These are phyloP conservation scores for Zosterops lateralis DNA, from an alignment of 2,113 vertebrate genomes.

Conservation along the genomic window DNA sequence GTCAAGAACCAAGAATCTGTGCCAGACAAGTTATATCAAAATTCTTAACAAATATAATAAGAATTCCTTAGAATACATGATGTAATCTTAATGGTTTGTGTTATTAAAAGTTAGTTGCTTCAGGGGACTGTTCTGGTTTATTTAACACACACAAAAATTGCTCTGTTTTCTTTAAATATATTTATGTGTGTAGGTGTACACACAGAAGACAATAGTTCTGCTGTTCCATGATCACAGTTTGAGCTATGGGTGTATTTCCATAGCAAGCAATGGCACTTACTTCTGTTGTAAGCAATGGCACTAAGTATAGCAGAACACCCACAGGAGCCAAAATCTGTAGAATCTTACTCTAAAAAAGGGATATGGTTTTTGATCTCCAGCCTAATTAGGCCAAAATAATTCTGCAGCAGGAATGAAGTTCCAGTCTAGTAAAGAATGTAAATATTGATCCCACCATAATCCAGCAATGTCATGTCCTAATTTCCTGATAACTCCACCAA, in stretches of 20 bases:
- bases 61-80: background rate
- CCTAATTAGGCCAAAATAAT: background rate
- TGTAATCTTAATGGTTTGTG: background rate
- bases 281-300: background rate
- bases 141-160: background rate
- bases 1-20: background rate
- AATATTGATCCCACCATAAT: background rate
- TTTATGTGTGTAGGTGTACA: accelerated
- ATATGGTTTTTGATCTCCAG: background rate
- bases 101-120: background rate
- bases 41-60: background rate
- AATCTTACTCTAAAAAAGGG: background rate
- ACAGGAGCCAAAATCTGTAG: background rate
- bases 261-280: background rate
- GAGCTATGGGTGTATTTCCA: background rate
- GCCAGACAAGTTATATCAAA: background rate
- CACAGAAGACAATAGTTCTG: background rate
- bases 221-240: background rate
- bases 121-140: background rate
- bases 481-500: background rate
- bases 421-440: background rate
- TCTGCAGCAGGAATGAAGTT: background rate
- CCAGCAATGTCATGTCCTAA: background rate
- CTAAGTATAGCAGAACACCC: background rate
- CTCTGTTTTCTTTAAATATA: background rate